Conservation (phyloP, 2,113 vertebrate species). For the Neolamprologus sp. region DNA sequence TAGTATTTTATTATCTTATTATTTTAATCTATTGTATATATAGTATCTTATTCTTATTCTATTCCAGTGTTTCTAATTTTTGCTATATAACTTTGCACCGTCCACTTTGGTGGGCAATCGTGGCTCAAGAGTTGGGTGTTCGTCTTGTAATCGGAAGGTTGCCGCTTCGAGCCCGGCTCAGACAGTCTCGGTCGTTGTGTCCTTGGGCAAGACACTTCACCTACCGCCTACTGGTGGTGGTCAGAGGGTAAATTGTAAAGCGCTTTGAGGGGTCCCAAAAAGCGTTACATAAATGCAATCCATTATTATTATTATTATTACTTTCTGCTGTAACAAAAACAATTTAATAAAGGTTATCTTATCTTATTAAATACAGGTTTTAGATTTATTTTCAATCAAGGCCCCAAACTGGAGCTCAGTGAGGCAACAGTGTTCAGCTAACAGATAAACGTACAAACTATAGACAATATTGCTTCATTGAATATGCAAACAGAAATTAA, state of each 20-base stretch:
- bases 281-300: neutral
- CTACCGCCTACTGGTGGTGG: neutral
- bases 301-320: neutral
- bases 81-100: neutral
- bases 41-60: neutral
- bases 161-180: fast-evolving
- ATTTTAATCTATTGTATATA: neutral
- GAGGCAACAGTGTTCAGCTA: neutral
- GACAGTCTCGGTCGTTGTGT: fast-evolving
- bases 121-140: fast-evolving
- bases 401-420: neutral
- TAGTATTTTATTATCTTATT: neutral
- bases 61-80: neutral
- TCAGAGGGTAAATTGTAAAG: neutral
- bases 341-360: neutral
- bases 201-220: neutral
- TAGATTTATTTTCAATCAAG: neutral
- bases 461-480: neutral
- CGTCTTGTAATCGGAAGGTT: fast-evolving
- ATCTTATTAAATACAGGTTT: neutral
- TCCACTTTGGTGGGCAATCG: fast-evolving
- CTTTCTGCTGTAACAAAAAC: neutral
- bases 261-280: neutral
- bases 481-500: neutral
- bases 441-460: neutral